Evolutionary conservation across 2,113 vertebrate genomes (phyloP), one percentile per base, ranked within the genome.

Genomic region (Rafetus swinhoei): DNA sequence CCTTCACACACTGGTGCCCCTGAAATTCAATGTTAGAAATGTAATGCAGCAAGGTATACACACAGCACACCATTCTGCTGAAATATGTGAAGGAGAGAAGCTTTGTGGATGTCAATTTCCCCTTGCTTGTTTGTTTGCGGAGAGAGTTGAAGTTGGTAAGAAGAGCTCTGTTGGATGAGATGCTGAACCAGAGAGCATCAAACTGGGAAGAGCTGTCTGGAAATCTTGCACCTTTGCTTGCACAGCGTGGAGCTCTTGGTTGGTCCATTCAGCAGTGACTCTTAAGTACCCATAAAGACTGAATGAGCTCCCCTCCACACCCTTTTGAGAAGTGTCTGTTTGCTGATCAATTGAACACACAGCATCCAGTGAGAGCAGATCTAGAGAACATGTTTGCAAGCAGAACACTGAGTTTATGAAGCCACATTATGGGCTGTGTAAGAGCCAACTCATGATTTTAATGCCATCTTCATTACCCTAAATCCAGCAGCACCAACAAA

Each of bases 401-500:
- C 11, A 53, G 50, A 79, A 15, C 13, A 53, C 3, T 16, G 16
- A 79, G 50, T 79, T 50, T n/a, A 11, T 52, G 52, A 54, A 32
- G 55, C 29, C 18, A 9, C 18, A 35, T 32, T 35, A 19, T 50
- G 50, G 27, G 25, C 24, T 11, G 12, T 29, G 50, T 21, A 80
- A 55, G 13, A 45, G 7, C 13, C 56, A 39, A 56, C 25, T 59
- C 35, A 10, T 39, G 24, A 56, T 9, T 16, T 25, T 22, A 60
- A 24, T 27, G 22, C 81, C 14, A 18, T 29, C 56, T 82, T 27
- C 24, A 18, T 55, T 39, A 14, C 12, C 9, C 35, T 59, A 82
- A 82, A 60, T 27, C 35, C 81, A 0, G 52, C 1, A 6, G 0
- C 2, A 13, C 6, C 19, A 84, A 24, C 19, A 87, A 57, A 8